Evolutionary conservation across 2,888 invertebrate genomes (phyloP), one percentile per base, ranked within the genome.

Genomic region (Polydrusus cervinus): DNA sequence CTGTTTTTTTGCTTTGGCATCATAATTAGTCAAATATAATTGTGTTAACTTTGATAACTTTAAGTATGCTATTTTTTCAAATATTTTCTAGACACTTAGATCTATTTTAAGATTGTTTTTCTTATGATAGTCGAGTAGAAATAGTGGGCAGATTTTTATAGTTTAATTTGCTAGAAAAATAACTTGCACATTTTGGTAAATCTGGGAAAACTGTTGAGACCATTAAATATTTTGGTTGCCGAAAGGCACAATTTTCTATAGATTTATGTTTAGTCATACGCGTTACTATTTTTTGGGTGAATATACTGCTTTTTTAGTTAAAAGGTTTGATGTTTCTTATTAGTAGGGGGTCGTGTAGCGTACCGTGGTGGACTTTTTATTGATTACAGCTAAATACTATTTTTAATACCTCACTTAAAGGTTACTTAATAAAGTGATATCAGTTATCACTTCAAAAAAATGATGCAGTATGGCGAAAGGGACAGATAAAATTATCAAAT

Each of bases 1-100:
- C 77, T 78, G 77, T 78, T 75, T 72, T 68, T 79, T 76, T 74
- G 79, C 77, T 78, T 75, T 79, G 78, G 78, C 78, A 78, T 79
- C 79, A 76, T 71, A 66, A 68, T 78, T 75, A 70, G 57, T 69
- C 68, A 69, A 25, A 49, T n/a, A 51, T 51, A 20, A 20, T n/a
- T 69, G 57, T 69, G 60, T 69, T 69, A 66, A 38, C 51, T 66
- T 49, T 47, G 25, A 38, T 40, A 53, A 40, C n/a, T 30, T 66
- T 55, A 67, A 55, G 55, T 67, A 43, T 53, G 55, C 30, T 67
- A 40, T 47, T 47, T 62, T 62, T 55, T 55, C 14, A 55, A 45
- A 62, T 45, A 43, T 30, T 18, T 51, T 51, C 49, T 10, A 49
- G 49, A 65, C 16, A 18, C 65, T 25, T 64, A 49, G 45, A 64